Base-by-base conservation (phyloP, 2,113 vertebrate species). In the Engraulis encrasicolus region DNA sequence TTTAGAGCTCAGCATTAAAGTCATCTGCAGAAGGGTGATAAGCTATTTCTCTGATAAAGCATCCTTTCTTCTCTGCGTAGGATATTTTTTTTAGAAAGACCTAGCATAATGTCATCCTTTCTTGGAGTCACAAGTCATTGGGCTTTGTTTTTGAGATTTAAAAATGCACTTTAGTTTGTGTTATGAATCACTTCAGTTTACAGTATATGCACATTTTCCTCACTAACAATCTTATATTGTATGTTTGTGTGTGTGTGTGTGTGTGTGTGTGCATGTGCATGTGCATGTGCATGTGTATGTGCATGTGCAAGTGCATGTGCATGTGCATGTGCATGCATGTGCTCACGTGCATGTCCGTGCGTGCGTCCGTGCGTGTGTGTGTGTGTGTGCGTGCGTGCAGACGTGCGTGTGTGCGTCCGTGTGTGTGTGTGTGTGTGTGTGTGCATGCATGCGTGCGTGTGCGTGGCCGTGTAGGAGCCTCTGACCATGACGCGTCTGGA, bases 401-500 rank as follows among this genome's bases (percentile, higher is more conserved):
- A n/a, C n/a, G n/a, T n/a, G n/a, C n/a, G n/a, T n/a, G n/a, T n/a
- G n/a, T n/a, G n/a, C n/a, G n/a, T n/a, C n/a, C n/a, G 11, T 58
- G 19, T 58, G 1, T 58, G 52, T 58, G 52, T 58, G 52, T 58
- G 52, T n/a, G 20, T 58, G 19, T 58, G 20, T 66, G 58, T 66
- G n/a, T 66, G 58, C 31, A 23, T 40, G 66, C 81, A 71, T 20
- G n/a, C n/a, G n/a, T n/a, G n/a, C n/a, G n/a, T n/a, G n/a, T n/a
- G n/a, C n/a, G n/a, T n/a, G n/a, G n/a, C 48, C 90, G 23, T 82
- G 61, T 89, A 95, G 95, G 98, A 99, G 89, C 98, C 95, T 12
- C 92, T 97, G 38, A 95, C 96, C 36, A 86, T 96, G 90, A 96
- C 96, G 87, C 97, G 98, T 27, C 88, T 98, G 87, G 98, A 99